Conservation (phyloP, 2,797 vertebrate genomes). For the Orientallactaga sibirica region DNA sequence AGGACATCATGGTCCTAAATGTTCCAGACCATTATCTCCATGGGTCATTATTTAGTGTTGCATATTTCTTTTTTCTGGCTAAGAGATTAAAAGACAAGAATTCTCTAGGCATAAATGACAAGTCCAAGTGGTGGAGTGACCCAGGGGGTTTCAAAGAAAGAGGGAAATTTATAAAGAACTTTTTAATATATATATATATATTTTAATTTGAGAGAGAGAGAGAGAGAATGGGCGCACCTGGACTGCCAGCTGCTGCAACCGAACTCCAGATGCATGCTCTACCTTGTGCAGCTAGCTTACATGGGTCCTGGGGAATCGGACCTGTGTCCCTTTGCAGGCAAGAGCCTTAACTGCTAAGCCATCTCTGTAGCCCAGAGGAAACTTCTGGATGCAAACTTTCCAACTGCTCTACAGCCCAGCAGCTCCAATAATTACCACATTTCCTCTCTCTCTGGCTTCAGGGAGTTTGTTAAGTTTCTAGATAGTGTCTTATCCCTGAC, state of each 20-base stretch:
- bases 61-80: constrained; percentile 64
- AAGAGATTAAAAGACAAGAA: constrained; percentile 79
- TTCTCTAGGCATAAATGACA: constrained; percentile 83
- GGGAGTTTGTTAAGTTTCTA: constrained; percentile 72
- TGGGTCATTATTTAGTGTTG: constrained; percentile 46
- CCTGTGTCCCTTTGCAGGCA: too few relatives aligned
- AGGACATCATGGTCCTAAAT: constrained; percentile 31
- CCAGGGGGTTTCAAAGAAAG: constrained; percentile 84
- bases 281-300: too few relatives aligned
- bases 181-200: too few relatives aligned
- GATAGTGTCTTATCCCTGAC: constrained; percentile 74
- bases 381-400: constrained; percentile 82
- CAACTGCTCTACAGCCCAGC: constrained; percentile 75
- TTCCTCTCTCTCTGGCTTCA: constrained; percentile 69
- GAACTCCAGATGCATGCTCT: too few relatives aligned
- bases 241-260: too few relatives aligned
- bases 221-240: too few relatives aligned
- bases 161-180: constrained; percentile 80
- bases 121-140: constrained; percentile 84
- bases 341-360: too few relatives aligned
- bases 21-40: constrained; percentile 60
- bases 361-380: constrained; percentile 48
- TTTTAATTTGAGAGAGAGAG: too few relatives aligned
- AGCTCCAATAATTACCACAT: constrained; percentile 81
- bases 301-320: too few relatives aligned